A percentile compares a stretch with the other conserved stretches of the same genome.
Conservation (phyloP, 2,797 vertebrate genomes). For the Squalus acanthias region DNA sequence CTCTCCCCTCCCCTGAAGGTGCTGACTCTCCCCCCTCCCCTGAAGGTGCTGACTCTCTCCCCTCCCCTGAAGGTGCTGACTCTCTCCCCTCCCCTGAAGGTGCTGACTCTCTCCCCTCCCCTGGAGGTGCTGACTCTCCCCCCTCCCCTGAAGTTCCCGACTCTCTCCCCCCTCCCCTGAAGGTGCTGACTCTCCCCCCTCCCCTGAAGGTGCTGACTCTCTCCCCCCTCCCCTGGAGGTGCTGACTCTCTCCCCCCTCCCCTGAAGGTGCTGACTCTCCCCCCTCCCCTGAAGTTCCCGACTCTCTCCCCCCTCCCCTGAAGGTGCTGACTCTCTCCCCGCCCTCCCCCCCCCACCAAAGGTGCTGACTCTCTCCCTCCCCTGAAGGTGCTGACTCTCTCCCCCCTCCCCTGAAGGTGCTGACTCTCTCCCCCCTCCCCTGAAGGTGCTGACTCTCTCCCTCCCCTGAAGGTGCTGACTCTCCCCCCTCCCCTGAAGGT, state of each 20-base stretch:
- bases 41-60: not conserved
- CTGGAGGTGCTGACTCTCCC: not conserved
- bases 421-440: too few species aligned
- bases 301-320: too few species aligned
- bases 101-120: not conserved
- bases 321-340: too few species aligned
- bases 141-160: not conserved
- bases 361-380: too few species aligned
- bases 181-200: not conserved
- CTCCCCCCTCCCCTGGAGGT: not conserved
- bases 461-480: too few species aligned
- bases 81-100: not conserved
- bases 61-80: not conserved
- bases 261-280: not conserved
- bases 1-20: not conserved
- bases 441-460: too few species aligned
- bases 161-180: not conserved
- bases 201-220: not conserved
- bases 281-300: too few species aligned
- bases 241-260: not conserved
- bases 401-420: too few species aligned
- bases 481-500: not conserved
- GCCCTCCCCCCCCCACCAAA: too few species aligned
- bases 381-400: too few species aligned
- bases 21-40: not conserved